These are phyloP conservation scores for Lepetodrilus schrolli DNA, from an alignment of 2,888 invertebrate species.

Conservation along the genomic window DNA sequence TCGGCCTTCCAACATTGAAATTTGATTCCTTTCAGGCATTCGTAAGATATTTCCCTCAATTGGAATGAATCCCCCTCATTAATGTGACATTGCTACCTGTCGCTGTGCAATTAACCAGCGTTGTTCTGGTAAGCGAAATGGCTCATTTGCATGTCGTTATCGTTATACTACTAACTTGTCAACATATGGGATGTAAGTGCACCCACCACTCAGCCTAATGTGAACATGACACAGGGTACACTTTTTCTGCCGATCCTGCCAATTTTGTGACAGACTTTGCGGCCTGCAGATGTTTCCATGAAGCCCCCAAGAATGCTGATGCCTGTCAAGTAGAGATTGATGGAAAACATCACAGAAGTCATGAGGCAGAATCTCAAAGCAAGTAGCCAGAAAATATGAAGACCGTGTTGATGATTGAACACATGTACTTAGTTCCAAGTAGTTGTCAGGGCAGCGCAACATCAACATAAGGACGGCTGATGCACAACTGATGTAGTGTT, in stretches of 20 bases:
- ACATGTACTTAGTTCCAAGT: slow-evolving; percentile 1
- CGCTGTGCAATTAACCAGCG: background rate
- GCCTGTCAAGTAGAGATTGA: background rate
- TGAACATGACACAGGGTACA: slow-evolving; percentile 7
- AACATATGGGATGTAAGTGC: slow-evolving; percentile 18
- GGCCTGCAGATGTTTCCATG: background rate
- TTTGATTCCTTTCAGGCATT: too few species aligned
- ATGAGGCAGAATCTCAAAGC: background rate
- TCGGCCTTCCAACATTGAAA: too few species aligned
- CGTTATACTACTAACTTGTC: slow-evolving; percentile 9
- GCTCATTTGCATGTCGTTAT: background rate
- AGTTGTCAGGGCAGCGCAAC: background rate
- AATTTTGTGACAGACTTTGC: background rate
- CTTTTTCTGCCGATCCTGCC: background rate
- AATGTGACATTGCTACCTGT: background rate
- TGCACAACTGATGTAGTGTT: too few species aligned
- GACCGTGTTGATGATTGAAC: background rate
- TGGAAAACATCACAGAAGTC: background rate
- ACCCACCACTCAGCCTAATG: background rate
- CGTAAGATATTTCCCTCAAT: too few species aligned
- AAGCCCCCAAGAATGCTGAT: background rate
- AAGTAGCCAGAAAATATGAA: background rate
- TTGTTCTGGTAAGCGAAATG: background rate
- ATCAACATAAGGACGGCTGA: too few species aligned
- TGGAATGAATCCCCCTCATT: too few species aligned